Evolutionary conservation across 2,888 invertebrate species (phyloP).

Genomic region (Erebia ligea): DNA sequence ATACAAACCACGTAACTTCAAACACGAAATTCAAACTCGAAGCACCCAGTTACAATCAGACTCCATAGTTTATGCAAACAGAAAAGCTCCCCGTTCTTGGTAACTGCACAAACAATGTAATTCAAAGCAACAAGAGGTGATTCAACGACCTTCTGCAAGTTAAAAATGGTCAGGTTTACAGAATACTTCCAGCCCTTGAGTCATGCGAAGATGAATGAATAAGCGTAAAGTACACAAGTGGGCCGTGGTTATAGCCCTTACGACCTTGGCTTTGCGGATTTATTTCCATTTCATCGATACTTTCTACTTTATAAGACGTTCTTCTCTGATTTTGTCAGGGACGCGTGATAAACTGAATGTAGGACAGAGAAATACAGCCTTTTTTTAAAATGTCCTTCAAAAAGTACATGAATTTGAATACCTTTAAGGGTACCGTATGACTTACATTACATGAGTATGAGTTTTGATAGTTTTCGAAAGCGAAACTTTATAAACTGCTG

Average conservation of each 20-base stretch:
- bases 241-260: constrained; percentile 9
- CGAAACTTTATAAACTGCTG: too few species aligned
- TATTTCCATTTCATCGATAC: constrained; percentile 9
- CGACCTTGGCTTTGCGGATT: constrained; percentile 13
- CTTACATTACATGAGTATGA: too few species aligned
- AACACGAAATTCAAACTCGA: constrained; percentile 10
- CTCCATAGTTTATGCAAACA: constrained; percentile 23
- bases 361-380: too few species aligned
- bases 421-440: too few species aligned
- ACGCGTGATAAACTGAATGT: neutral
- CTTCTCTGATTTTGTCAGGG: neutral
- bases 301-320: constrained; percentile 1
- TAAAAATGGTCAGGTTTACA: constrained; percentile 41
- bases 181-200: constrained; percentile 41
- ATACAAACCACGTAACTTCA: constrained; percentile 3
- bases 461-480: too few species aligned
- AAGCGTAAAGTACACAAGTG: constrained; percentile 27
- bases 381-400: too few species aligned
- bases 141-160: constrained; percentile 39
- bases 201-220: constrained; percentile 39
- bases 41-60: neutral
- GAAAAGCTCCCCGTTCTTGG: constrained; percentile 18
- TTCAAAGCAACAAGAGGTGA: constrained; percentile 41
- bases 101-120: constrained; percentile 34
- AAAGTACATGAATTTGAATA: too few species aligned